A percentile compares a stretch with the other conserved stretches of the same genome.
Conservation (phyloP, 2,888 invertebrate genomes). For the Malthinus seriepunctatus region DNA sequence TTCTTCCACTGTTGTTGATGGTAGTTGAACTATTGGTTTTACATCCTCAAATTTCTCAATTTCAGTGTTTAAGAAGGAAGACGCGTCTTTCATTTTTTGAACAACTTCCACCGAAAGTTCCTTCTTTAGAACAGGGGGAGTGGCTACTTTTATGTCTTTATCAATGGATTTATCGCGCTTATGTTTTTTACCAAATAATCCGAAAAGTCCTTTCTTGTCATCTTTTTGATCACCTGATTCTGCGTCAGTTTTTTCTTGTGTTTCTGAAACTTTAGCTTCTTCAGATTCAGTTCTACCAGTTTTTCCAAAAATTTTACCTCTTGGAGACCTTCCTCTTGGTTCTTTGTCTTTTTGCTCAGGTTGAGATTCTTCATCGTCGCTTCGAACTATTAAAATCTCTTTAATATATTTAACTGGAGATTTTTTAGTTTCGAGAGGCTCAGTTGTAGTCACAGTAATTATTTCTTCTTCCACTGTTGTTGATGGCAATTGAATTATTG, state of each 20-base stretch:
- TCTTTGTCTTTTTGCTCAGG: conserved; percentile 21
- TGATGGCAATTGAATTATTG: not conserved
- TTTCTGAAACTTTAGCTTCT: not conserved
- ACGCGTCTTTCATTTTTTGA: conserved; percentile 40
- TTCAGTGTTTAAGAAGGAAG: conserved; percentile 35
- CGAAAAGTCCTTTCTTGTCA: conserved; percentile 26
- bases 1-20: not conserved
- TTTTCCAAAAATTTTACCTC: no score
- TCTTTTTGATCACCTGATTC: conserved; percentile 12
- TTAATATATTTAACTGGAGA: not conserved
- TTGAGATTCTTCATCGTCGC: not conserved
- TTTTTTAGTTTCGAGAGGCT: no score
- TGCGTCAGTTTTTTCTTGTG: not conserved
- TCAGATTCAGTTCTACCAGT: not conserved
- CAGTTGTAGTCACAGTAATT: no score
- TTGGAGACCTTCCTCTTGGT: conserved; percentile 7
- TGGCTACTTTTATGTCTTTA: not conserved
- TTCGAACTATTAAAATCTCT: not conserved
- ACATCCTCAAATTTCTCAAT: conserved; percentile 11
- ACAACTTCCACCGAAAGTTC: conserved; percentile 33
- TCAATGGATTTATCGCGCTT: conserved; percentile 20
- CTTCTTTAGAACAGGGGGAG: conserved; percentile 20
- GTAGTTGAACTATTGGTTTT: conserved; percentile 16
- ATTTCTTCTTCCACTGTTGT: not conserved
- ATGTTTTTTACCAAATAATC: conserved; percentile 34